phyloP scores from a whole-genome alignment of 23 tunicate genomes.

The Ascidia mentula region DNA sequence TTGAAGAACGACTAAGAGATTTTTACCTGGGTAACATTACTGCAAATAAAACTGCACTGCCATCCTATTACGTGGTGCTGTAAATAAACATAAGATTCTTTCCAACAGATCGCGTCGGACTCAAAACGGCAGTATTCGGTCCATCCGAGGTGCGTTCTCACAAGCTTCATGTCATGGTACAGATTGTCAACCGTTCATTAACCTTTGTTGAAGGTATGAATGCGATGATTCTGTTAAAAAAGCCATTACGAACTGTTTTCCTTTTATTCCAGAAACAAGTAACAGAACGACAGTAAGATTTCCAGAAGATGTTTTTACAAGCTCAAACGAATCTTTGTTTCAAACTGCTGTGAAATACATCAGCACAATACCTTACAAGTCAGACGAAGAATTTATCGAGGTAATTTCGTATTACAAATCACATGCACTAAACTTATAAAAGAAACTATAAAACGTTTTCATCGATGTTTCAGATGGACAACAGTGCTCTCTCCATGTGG shows the following conservation, averaged over 20 bases:
- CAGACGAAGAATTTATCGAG: neutral
- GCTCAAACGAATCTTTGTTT: no score
- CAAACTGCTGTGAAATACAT: neutral
- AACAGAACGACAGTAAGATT: no score
- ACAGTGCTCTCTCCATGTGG: constrained; percentile 33
- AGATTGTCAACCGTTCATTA: neutral
- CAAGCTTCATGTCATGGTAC: neutral
- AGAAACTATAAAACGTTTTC: no score
- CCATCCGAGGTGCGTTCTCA: neutral
- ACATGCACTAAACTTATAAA: no score
- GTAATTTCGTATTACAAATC: no score
- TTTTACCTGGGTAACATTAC: neutral
- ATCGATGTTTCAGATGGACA: constrained; percentile 26
- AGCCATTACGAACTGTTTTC: no score
- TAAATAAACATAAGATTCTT: no score
- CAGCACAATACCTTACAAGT: neutral
- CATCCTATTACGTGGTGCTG: no score
- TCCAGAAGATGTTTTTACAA: no score
- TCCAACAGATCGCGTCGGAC: neutral
- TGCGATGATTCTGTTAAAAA: no score
- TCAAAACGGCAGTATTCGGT: neutral
- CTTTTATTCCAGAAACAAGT: no score
- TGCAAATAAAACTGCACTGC: no score
- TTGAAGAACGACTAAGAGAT: neutral
- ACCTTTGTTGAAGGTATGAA: neutral